A percentile compares a stretch with the other conserved stretches of the same genome.
Evolutionary conservation across 2,888 invertebrate species (phyloP).

Genomic region (Heliconius cydno): DNA sequence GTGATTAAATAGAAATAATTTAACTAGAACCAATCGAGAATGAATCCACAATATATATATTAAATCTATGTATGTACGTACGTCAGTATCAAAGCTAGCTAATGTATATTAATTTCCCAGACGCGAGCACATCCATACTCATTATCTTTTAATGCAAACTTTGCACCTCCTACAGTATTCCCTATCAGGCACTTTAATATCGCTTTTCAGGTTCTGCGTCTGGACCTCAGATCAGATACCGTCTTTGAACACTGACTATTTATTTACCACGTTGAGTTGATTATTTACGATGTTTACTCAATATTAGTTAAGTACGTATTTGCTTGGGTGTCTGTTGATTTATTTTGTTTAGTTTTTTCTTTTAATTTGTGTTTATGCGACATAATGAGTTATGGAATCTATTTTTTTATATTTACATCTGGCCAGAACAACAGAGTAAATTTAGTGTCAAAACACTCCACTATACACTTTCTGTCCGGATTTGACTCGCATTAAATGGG

Average conservation of each 20-base stretch:
- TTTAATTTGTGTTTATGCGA: too few relatives aligned
- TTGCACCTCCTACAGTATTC: conserved; percentile 71
- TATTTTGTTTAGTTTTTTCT: not conserved
- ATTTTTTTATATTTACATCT: not conserved
- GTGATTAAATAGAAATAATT: not conserved
- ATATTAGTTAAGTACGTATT: conserved; percentile 78
- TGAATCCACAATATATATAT: not conserved
- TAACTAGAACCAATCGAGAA: not conserved
- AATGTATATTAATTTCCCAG: conserved; percentile 34
- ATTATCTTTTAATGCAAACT: conserved; percentile 80
- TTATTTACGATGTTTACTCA: conserved; percentile 79
- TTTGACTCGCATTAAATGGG: not conserved
- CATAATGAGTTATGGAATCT: too few relatives aligned
- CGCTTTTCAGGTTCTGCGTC: conserved; percentile 71
- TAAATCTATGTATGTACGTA: not conserved
- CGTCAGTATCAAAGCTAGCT: conserved; percentile 10
- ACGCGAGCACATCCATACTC: conserved; percentile 63
- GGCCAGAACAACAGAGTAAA: not conserved
- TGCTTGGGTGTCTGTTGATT: conserved; percentile 61
- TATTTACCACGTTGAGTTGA: conserved; percentile 77
- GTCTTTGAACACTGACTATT: conserved; percentile 72
- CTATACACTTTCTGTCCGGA: not conserved
- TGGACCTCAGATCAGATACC: conserved; percentile 75
- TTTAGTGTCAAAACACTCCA: not conserved
- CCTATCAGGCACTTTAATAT: conserved; percentile 78